A percentile compares a stretch with the other conserved stretches of the same genome.
Conservation (phyloP, 2,888 invertebrate species). For the Anthophora plumipes region DNA sequence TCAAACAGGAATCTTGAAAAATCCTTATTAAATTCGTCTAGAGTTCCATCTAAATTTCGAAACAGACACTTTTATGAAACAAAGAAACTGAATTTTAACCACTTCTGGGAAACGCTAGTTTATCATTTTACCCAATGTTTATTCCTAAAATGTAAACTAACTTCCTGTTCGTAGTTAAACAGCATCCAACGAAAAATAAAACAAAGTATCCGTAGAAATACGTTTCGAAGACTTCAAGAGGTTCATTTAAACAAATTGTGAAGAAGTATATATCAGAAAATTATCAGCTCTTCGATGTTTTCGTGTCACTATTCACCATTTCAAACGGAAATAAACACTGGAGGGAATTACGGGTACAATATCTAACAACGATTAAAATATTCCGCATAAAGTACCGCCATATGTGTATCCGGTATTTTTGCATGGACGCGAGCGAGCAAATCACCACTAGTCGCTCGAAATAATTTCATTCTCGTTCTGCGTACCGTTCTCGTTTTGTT, state of each 20-base stretch:
- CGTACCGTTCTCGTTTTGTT: conserved; percentile 63
- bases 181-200: background rate
- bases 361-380: conserved; percentile 37
- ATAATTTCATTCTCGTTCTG: conserved; percentile 70
- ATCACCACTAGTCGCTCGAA: conserved; percentile 60
- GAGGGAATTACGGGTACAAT: conserved; percentile 12
- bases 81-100: background rate
- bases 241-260: conserved; percentile 12
- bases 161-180: background rate
- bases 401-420: conserved; percentile 27
- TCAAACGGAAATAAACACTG: background rate
- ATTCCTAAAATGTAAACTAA: background rate
- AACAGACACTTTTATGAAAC: background rate
- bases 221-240: background rate
- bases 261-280: conserved; percentile 14
- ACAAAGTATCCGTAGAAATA: background rate
- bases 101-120: background rate
- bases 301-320: background rate
- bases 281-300: background rate
- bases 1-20: no score
- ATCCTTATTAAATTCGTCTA: no score
- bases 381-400: conserved; percentile 29
- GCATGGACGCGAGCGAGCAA: conserved; percentile 31
- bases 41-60: background rate
- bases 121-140: background rate